Evolutionary conservation across 1,140 invertebrate species (phyloP), one percentile per base, ranked within the genome.

Genomic region (Drosophila erecta): DNA sequence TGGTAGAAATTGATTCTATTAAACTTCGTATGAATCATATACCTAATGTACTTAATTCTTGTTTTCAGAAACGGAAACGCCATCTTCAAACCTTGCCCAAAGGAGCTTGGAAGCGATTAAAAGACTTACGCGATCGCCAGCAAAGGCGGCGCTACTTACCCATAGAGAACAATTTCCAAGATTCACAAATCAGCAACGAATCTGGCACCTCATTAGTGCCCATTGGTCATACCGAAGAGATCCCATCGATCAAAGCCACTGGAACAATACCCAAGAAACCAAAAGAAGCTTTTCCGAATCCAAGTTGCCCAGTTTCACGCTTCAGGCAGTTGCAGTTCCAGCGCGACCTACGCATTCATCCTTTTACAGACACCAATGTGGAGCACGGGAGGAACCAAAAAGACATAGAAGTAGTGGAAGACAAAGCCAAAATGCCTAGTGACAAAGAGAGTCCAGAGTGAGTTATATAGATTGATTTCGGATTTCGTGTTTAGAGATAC

Each of bases 351-450:
- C 53, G 56, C 15, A 47, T 53, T 5, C 81, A 85, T 76, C 62
- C 47, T n/a, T 89, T 74, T 22, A 86, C 65, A 15, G 81, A 86
- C 43, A 76, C 85, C 60, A 70, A 90, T 90, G 85, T 67, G 61
- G 74, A 57, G 61, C 43, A 27, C 50, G 54, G 44, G 15, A 38
- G 53, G 10, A 57, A 54, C 7, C 41, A 47, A 22, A 53, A 53
- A 40, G 43, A 79, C 46, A 53, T 20, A 58, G 44, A 69, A 76
- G 35, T 41, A 69, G 64, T 55, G 56, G 47, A 51, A 69, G 58
- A 56, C 47, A 65, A 47, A 79, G 47, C 54, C 49, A 87, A 73
- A 43, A 77, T 87, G 83, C 58, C 65, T 15, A 73, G 60, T 57
- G 71, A 79, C 44, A 60, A 44, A 50, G 77, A 75, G 12, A 75